phyloP scores from a whole-genome alignment of 2,888 invertebrate genomes.

The Linyphia triangularis region DNA sequence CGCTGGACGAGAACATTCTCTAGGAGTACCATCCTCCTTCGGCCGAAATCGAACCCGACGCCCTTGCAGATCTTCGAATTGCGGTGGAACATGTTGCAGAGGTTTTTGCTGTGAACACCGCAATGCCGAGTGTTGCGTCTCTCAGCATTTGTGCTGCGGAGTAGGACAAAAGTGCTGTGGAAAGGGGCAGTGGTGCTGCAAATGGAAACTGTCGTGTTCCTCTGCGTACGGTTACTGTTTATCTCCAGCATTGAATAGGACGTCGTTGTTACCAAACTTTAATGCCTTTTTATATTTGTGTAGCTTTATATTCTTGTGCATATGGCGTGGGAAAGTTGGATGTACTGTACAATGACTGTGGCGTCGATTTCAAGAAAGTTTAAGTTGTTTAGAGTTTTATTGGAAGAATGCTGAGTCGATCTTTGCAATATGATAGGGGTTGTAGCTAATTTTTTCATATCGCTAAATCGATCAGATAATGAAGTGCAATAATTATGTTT shows the following conservation, averaged over 20 bases:
- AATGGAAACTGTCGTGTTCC: constrained; percentile 26
- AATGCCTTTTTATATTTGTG: neutral
- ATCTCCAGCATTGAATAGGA: neutral
- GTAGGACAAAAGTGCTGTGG: constrained; percentile 36
- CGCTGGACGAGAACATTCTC: constrained; percentile 1
- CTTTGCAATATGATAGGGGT: too few species aligned
- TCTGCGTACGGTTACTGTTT: constrained; percentile 30
- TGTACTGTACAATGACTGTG: too few species aligned
- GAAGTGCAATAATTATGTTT: too few species aligned
- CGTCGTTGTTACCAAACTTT: too few species aligned
- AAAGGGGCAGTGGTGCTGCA: constrained; percentile 8
- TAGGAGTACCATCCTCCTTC: constrained; percentile 18
- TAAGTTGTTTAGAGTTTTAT: too few species aligned
- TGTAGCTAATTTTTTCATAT: too few species aligned
- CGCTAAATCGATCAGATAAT: too few species aligned
- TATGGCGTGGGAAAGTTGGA: too few species aligned
- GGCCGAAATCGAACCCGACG: neutral
- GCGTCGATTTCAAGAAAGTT: too few species aligned
- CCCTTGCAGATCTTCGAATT: neutral
- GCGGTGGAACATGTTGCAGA: neutral
- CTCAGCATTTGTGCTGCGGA: constrained; percentile 14
- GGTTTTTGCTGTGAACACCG: constrained; percentile 20
- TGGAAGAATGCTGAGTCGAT: too few species aligned
- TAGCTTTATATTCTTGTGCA: neutral
- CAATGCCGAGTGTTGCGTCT: constrained; percentile 10